Evolutionary conservation across 1,140 invertebrate genomes (phyloP).

Genomic region (Thalassaphorura encarpata): DNA sequence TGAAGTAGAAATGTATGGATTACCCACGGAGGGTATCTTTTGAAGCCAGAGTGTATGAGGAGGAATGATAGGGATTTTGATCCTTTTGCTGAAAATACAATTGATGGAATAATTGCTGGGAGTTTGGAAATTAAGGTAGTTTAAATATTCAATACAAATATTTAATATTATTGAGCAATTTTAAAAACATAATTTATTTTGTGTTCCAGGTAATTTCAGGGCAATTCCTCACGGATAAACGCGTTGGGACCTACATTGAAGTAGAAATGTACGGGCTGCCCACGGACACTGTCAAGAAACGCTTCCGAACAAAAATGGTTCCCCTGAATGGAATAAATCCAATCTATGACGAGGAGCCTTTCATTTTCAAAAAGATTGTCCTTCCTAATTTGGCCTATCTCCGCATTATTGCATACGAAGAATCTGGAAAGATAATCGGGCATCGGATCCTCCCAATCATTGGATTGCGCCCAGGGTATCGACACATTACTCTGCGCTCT

Average conservation of each 20-base stretch:
- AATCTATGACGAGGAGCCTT: slow-evolving; percentile 90
- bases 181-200: slow-evolving; percentile 4
- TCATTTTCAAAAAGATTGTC: slow-evolving; percentile 98
- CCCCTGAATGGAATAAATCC: slow-evolving; percentile 95
- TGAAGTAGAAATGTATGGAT: slow-evolving; percentile 98
- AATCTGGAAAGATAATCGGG: slow-evolving; percentile 84
- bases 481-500: slow-evolving; percentile 74
- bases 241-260: slow-evolving; percentile 94
- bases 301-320: slow-evolving; percentile 87
- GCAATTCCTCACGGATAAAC: slow-evolving; percentile 92
- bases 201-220: slow-evolving; percentile 54
- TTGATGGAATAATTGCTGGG: slow-evolving; percentile 99
- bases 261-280: slow-evolving; percentile 99
- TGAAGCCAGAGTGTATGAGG: slow-evolving; percentile 98
- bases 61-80: slow-evolving; percentile 86
- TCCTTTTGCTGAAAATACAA: slow-evolving; percentile 97
- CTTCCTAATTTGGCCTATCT: slow-evolving; percentile 92
- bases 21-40: slow-evolving; percentile 96
- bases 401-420: slow-evolving; percentile 93
- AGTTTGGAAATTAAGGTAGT: slow-evolving; percentile 79
- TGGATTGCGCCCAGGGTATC: slow-evolving; percentile 87
- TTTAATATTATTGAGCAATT: not conserved
- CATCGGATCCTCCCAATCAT: slow-evolving; percentile 93
- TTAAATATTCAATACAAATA: not conserved
- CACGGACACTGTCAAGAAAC: slow-evolving; percentile 94